Evolutionary conservation across 2,888 invertebrate species (phyloP), one percentile per base, ranked within the genome.

Genomic region (Trisateles emortualis): DNA sequence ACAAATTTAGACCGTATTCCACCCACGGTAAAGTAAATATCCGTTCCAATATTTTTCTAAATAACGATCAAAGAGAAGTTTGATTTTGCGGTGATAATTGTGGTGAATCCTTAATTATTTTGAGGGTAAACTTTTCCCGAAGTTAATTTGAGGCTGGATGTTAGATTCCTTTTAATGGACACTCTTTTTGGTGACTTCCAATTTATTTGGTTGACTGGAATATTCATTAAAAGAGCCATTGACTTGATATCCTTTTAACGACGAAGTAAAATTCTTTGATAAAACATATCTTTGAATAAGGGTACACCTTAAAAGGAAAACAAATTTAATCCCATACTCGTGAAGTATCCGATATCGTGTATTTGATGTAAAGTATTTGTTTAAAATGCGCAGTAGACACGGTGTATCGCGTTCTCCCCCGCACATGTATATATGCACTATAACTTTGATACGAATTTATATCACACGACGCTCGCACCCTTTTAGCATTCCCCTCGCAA

Each of bases 41-140:
- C 85, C 50, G 55, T 11, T 39, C 45, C 43, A 59, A 63, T 65
- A 59, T 59, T 56, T 76, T 78, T 74, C 68, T 71, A 79, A 84
- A 86, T 84, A 87, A 85, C 80, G 89, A 92, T 92, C 90, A 90
- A 91, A 92, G 87, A 78, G 73, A 84, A 88, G 89, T 90, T 91
- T 90, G 91, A 91, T 92, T 92, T 90, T 86, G 88, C 81, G 88
- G 90, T 83, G 90, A 92, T 92, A 92, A 92, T 92, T 92, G 92
- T 86, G 92, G 92, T 81, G 88, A 89, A 91, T 92, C 92, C 89
- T 88, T 92, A 92, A 92, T 92, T 92, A 92, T 92, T 92, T 92
- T 86, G 91, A 88, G 92, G 92, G 91, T 92, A 92, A 92, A 92
- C 92, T 92, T 92, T 89, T 78, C 77, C 83, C 74, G 68, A 84